Evolutionary conservation across 2,113 vertebrate species (phyloP).

Genomic region (Gallinago undulata): DNA sequence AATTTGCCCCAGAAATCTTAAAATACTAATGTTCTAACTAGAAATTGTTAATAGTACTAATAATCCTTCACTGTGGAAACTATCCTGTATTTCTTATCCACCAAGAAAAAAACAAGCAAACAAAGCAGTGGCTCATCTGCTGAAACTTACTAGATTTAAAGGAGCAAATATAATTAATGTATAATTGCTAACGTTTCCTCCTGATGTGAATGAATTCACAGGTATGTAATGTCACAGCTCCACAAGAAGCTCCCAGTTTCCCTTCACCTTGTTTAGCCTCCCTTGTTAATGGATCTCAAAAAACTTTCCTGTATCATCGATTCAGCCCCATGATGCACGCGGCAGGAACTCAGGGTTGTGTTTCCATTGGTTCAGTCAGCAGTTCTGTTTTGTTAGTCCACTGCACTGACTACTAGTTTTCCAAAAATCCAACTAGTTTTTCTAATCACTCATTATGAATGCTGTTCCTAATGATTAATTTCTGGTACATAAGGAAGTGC

Average conservation of each 20-base stretch:
- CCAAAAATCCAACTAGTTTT: not conserved
- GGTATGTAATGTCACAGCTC: not conserved
- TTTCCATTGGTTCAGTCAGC: not conserved
- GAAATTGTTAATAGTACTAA: not conserved
- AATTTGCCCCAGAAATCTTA: not conserved
- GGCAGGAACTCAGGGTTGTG: not conserved
- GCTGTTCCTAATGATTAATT: not conserved
- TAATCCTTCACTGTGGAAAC: not conserved
- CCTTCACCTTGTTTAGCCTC: not conserved
- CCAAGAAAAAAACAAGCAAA: not conserved
- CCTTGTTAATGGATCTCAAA: not conserved
- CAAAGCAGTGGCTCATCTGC: not conserved
- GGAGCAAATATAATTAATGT: not conserved
- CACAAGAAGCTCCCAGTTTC: not conserved
- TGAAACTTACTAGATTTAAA: not conserved
- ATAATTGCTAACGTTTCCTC: not conserved
- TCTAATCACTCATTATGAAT: not conserved
- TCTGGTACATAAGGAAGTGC: not conserved
- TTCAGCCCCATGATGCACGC: accelerated
- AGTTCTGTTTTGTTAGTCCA: not conserved
- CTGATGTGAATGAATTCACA: not conserved
- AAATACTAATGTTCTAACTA: not conserved
- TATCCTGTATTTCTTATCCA: not conserved
- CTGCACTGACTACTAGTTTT: not conserved
- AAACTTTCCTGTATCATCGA: not conserved